Percentiles rank a stretch among this genome's conserved stretches.
These are phyloP conservation scores for Amblyraja radiata DNA, from an alignment of 2,797 vertebrate species.

Conservation along the genomic window DNA sequence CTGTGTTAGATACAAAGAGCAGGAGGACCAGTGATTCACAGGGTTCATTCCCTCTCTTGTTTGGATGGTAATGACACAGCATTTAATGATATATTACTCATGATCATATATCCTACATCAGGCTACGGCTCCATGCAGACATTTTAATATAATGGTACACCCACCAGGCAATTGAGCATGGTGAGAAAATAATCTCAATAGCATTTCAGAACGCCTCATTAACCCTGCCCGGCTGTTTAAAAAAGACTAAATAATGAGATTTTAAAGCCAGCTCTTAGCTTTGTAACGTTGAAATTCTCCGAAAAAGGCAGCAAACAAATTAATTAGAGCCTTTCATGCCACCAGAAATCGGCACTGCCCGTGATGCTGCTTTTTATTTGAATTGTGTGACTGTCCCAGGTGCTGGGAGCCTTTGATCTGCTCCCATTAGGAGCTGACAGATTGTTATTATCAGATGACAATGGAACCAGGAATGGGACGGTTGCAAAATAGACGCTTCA, in stretches of 20 bases:
- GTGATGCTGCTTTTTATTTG: neutral
- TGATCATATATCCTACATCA: neutral
- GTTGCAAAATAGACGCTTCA: conserved; percentile 53
- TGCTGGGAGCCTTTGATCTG: neutral
- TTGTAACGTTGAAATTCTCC: neutral
- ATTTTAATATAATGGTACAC: conserved; percentile 27
- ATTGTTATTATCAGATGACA: conserved; percentile 21
- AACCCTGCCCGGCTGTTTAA: conserved; percentile 9
- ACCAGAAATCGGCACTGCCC: conserved; percentile 7
- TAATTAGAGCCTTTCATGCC: neutral
- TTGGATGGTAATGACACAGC: conserved; percentile 28
- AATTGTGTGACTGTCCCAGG: neutral
- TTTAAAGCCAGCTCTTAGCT: neutral
- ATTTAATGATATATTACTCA: conserved; percentile 30
- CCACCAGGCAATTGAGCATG: conserved; percentile 23
- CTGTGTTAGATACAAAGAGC: no score
- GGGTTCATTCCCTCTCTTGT: neutral
- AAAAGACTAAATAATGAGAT: conserved; percentile 19
- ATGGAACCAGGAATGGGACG: conserved; percentile 42
- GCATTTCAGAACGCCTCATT: neutral
- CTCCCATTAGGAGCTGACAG: conserved; percentile 14
- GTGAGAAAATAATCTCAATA: conserved; percentile 19
- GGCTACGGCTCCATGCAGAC: neutral
- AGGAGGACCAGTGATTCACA: conserved; percentile 13
- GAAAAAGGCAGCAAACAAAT: conserved; percentile 18